Evolutionary conservation across 2,113 vertebrate species (phyloP).

Genomic region (Formicarius rufipectus): DNA sequence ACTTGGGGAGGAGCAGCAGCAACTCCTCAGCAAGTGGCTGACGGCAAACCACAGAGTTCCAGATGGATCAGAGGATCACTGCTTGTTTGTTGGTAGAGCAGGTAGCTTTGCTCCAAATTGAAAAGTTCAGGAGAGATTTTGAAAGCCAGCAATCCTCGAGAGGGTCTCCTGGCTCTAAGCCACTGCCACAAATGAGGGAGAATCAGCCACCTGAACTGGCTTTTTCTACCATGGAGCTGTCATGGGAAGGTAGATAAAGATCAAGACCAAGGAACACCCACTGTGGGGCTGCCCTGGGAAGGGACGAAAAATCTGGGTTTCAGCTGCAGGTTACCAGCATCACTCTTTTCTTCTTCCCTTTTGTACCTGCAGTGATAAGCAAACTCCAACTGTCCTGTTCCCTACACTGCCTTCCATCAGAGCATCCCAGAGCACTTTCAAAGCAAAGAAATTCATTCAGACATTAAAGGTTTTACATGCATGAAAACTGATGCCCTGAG

Average conservation of each 20-base stretch:
- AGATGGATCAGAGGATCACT: not conserved
- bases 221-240: not conserved
- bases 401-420: not conserved
- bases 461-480: not conserved
- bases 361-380: not conserved
- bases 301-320: not conserved
- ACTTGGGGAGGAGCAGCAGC: not conserved
- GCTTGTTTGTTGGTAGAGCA: accelerated
- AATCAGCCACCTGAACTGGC: not conserved
- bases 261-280: not conserved
- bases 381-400: not conserved
- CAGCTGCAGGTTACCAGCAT: not conserved
- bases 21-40: not conserved
- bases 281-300: not conserved
- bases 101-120: not conserved
- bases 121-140: not conserved
- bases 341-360: not conserved
- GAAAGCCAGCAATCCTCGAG: not conserved
- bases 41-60: accelerated
- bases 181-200: not conserved
- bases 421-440: not conserved
- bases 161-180: not conserved
- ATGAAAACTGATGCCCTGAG: not conserved
- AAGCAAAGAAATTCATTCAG: not conserved
- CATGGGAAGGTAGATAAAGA: not conserved